Conservation (phyloP, 2,888 invertebrate species). For the Pasiphila rectangulata region DNA sequence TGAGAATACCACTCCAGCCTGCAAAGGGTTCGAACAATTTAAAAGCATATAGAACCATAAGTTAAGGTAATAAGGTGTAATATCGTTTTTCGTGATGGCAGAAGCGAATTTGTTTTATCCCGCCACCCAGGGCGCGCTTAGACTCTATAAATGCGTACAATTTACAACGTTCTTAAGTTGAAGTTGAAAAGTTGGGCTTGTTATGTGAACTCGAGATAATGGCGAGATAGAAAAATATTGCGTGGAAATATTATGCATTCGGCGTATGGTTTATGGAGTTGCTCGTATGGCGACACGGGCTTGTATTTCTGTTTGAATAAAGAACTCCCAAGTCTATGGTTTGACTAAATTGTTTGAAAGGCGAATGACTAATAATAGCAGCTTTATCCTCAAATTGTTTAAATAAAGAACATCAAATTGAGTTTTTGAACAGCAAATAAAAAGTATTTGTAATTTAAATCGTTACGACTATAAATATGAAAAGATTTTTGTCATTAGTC, state of each 20-base stretch:
- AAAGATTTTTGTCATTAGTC: no score
- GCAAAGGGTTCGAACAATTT: conserved; percentile 2
- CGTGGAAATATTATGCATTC: conserved; percentile 32
- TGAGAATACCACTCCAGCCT: conserved; percentile 29
- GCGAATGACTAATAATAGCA: no score
- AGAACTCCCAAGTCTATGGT: no score
- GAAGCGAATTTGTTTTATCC: conserved; percentile 19
- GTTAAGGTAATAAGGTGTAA: conserved; percentile 24
- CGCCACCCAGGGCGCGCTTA: conserved; percentile 69
- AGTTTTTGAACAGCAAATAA: no score
- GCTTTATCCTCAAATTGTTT: no score
- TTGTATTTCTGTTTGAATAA: no score
- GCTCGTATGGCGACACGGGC: background rate
- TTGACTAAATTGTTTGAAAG: no score
- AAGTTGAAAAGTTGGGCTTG: conserved; percentile 70
- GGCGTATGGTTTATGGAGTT: background rate
- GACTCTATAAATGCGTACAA: conserved; percentile 71
- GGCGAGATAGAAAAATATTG: conserved; percentile 36
- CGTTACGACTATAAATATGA: no score
- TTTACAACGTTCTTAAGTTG: conserved; percentile 70
- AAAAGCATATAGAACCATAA: conserved; percentile 14
- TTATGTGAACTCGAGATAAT: conserved; percentile 47
- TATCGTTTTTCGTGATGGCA: conserved; percentile 4
- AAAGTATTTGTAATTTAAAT: no score
- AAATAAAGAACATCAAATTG: no score